Percentiles rank a stretch among this genome's conserved stretches.
Conservation (phyloP, 2,888 invertebrate species). For the Drosophila nr. perissopoda region DNA sequence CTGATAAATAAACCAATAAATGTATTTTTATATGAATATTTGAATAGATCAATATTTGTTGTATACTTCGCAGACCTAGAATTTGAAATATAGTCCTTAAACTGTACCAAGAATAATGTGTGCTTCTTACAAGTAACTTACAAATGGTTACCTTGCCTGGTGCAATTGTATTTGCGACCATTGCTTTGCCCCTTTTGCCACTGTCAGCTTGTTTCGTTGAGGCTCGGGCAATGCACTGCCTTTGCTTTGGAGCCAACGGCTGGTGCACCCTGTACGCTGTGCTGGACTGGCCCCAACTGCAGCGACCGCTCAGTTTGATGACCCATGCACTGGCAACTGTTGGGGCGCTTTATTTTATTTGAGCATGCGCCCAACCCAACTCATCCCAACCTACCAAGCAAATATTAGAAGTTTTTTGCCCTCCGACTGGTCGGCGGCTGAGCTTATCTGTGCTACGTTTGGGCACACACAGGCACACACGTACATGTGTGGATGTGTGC, state of each 20-base stretch:
- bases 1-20: neutral
- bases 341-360: conserved; percentile 71
- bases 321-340: conserved; percentile 66
- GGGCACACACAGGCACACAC: conserved; percentile 35
- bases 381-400: conserved; percentile 22
- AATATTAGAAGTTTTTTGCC: conserved; percentile 73
- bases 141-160: neutral
- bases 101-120: neutral
- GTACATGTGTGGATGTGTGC: conserved; percentile 8
- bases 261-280: conserved; percentile 36
- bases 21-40: neutral
- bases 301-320: conserved; percentile 66
- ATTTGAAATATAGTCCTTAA: neutral
- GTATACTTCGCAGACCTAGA: neutral
- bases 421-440: conserved; percentile 36
- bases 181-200: neutral
- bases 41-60: neutral
- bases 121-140: neutral
- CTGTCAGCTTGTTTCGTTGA: neutral
- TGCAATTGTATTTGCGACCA: neutral
- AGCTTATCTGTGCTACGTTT: conserved; percentile 63
- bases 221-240: neutral
- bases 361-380: conserved; percentile 45
- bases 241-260: neutral
- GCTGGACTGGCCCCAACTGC: conserved; percentile 31